Conservation (phyloP, 1,140 invertebrate species). For the Magallana ariakensis region DNA sequence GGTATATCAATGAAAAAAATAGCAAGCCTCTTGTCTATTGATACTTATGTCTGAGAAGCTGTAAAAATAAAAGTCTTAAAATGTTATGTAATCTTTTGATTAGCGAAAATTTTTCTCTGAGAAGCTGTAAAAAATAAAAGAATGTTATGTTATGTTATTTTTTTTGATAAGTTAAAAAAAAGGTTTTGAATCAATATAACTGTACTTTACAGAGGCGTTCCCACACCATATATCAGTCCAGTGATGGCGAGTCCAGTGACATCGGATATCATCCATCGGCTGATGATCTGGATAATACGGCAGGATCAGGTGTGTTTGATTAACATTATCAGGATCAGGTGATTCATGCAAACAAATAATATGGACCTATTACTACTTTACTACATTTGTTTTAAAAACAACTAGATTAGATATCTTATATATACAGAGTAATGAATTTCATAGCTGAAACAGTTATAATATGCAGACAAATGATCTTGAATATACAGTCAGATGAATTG, state of each 20-base stretch:
- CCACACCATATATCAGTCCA: background rate
- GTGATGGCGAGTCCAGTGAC: constrained; percentile 1
- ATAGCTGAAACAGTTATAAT: too few relatives aligned
- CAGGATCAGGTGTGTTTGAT: background rate
- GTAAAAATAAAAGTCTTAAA: background rate
- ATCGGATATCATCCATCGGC: background rate
- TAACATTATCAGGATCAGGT: too few relatives aligned
- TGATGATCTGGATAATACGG: background rate
- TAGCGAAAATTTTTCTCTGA: background rate
- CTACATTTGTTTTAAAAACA: too few relatives aligned
- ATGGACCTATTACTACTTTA: too few relatives aligned
- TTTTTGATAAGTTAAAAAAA: background rate
- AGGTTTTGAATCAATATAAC: too few relatives aligned
- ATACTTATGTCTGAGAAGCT: background rate
- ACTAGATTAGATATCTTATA: too few relatives aligned
- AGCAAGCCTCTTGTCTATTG: too few relatives aligned
- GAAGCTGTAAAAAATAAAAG: background rate
- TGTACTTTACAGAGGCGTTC: background rate
- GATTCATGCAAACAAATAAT: too few relatives aligned
- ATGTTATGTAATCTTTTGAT: too few relatives aligned
- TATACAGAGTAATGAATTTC: too few relatives aligned
- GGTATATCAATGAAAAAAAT: background rate
- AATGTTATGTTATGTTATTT: background rate
- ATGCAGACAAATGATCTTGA: too few relatives aligned
- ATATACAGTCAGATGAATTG: too few relatives aligned